Evolutionary conservation across 2,113 vertebrate species (phyloP), one percentile per base, ranked within the genome.

Genomic region (Bagarius yarrelli): DNA sequence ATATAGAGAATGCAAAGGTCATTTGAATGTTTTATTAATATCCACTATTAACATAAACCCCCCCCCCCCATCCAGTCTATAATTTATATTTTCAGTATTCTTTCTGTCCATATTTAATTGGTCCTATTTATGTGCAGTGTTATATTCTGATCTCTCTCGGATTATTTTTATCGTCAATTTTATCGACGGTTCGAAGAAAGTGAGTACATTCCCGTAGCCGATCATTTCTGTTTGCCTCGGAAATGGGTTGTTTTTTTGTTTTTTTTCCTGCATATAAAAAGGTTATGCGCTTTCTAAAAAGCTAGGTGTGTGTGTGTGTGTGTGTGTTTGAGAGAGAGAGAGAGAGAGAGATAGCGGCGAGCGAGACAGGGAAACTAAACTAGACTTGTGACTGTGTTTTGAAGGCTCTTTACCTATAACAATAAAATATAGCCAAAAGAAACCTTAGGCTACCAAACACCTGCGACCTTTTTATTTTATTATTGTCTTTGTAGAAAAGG

Each of bases 91-190:
- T 92, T 93, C 92, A 93, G 90, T 93, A 91, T 93, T 93, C 89
- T 87, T 72, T 83, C 85, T 88, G 86, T 85, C 85, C 84, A 88
- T 94, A 93, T 93, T 93, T 94, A 94, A 94, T 92, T 91, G 88
- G 87, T 86, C 90, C 89, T 94, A 93, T 93, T 94, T 94, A 93
- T 93, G 91, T 92, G 86, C 90, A 91, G 93, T 93, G 93, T 93
- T 91, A 91, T 90, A 80, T 89, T 87, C 69, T 80, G 71, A 80
- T 88, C 16, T 59, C 30, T 47, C 78, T 59, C 57, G 18, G 53
- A 56, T 52, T 83, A 47, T 57, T 80, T 80, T 40, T 81, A 27
- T 91, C 70, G 88, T 88, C 89, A 85, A 87, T 90, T 83, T 82
- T 47, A 9, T 5, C 44, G 84, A 88, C 74, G 76, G 85, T 87